phyloP scores from a whole-genome alignment of 2,797 vertebrate species.

The Craterocephalus amniculus region DNA sequence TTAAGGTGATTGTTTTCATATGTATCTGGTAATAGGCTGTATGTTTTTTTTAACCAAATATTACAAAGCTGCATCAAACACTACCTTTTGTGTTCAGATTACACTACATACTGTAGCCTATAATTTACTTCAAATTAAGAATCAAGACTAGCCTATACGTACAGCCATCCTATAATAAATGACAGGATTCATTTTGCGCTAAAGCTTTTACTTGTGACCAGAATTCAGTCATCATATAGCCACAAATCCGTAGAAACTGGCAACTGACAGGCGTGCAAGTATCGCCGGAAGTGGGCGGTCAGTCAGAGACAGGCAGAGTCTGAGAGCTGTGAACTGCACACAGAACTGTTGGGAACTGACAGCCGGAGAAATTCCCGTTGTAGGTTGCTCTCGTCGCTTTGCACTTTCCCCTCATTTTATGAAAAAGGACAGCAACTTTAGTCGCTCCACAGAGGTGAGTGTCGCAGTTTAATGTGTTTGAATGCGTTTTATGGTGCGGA shows the following conservation, averaged over 20 bases:
- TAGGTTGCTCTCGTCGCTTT: constrained; percentile 54
- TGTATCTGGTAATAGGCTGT: background rate
- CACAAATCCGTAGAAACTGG: constrained; percentile 26
- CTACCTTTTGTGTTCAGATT: background rate
- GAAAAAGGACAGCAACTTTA: constrained; percentile 61
- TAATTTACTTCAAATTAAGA: background rate
- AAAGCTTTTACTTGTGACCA: background rate
- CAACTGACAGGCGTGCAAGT: constrained; percentile 28
- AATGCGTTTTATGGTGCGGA: constrained; percentile 7
- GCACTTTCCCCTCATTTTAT: constrained; percentile 70
- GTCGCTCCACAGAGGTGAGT: constrained; percentile 73
- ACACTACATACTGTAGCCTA: background rate
- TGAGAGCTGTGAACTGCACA: constrained; percentile 58
- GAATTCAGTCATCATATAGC: constrained; percentile 12
- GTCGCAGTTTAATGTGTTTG: background rate
- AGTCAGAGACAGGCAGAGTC: constrained; percentile 40
- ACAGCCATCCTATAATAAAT: background rate
- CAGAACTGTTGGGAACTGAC: constrained; percentile 71
- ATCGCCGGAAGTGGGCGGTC: constrained; percentile 80
- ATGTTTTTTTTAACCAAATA: background rate
- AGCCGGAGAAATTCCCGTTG: constrained; percentile 54
- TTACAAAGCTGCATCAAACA: constrained; percentile 1
- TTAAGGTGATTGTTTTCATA: background rate
- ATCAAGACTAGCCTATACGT: background rate
- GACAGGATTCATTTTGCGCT: background rate